Conservation (phyloP, 2,888 invertebrate species). For the Clitarchus hookeri region DNA sequence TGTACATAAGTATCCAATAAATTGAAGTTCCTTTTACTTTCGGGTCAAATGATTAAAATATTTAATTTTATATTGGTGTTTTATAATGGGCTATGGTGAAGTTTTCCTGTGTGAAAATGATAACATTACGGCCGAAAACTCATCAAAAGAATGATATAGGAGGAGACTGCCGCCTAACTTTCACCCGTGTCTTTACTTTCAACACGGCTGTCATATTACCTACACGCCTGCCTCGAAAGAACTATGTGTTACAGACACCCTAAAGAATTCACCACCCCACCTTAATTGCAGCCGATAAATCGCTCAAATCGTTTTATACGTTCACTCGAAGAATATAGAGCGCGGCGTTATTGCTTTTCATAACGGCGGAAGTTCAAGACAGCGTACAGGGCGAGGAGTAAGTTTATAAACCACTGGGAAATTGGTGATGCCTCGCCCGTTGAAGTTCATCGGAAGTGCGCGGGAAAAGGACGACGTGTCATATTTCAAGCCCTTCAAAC, state of each 20-base stretch:
- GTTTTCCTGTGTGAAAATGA: too few relatives aligned
- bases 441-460: neutral
- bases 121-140: too few relatives aligned
- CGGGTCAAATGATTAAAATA: too few relatives aligned
- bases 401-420: neutral
- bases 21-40: too few relatives aligned
- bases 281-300: neutral
- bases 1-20: too few relatives aligned
- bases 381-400: neutral
- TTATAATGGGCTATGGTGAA: too few relatives aligned
- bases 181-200: too few relatives aligned
- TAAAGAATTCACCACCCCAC: neutral
- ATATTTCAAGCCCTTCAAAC: slow-evolving; percentile 9
- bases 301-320: neutral
- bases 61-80: too few relatives aligned
- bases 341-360: neutral
- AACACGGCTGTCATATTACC: neutral
- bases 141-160: too few relatives aligned
- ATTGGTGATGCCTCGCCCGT: neutral
- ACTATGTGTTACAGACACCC: neutral
- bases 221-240: neutral
- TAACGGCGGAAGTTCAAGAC: neutral
- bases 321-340: neutral
- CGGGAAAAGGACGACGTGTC: neutral
- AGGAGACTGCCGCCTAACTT: too few relatives aligned